Evolutionary conservation across 2,113 vertebrate genomes (phyloP).

Genomic region (Hemibagrus wyckioides): DNA sequence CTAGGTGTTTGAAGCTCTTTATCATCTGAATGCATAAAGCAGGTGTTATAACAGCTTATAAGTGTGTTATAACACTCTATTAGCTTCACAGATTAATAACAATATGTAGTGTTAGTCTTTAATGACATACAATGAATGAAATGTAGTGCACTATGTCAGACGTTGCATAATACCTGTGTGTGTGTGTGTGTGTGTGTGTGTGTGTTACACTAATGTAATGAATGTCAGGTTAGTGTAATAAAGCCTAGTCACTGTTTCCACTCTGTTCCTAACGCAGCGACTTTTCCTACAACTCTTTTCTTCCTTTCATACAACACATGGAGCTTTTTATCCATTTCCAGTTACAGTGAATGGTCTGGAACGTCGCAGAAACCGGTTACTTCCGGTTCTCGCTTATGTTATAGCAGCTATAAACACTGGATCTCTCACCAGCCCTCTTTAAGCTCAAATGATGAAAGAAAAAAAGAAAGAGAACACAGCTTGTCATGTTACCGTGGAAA

Average conservation of each 20-base stretch:
- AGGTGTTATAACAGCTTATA: background rate
- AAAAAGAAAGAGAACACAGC: background rate
- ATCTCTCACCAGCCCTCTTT: background rate
- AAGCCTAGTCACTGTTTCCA: background rate
- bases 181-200: background rate
- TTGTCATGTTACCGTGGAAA: background rate
- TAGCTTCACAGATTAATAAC: too few species aligned
- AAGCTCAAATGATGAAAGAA: background rate
- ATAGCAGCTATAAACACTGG: background rate
- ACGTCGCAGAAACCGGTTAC: background rate
- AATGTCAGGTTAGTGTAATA: background rate
- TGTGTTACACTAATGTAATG: background rate
- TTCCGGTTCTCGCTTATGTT: background rate
- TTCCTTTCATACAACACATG: background rate
- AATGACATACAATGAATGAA: background rate
- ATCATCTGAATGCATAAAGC: background rate
- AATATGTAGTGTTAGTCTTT: background rate
- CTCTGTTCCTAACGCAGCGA: background rate
- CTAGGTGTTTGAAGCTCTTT: background rate
- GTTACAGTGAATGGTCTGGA: background rate
- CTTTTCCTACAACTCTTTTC: background rate
- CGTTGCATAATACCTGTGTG: background rate
- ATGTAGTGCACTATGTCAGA: background rate
- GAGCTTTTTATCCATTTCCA: background rate
- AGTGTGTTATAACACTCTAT: background rate